Evolutionary conservation across 2,888 invertebrate species (phyloP).

Genomic region (Hydrotaea diabolus): DNA sequence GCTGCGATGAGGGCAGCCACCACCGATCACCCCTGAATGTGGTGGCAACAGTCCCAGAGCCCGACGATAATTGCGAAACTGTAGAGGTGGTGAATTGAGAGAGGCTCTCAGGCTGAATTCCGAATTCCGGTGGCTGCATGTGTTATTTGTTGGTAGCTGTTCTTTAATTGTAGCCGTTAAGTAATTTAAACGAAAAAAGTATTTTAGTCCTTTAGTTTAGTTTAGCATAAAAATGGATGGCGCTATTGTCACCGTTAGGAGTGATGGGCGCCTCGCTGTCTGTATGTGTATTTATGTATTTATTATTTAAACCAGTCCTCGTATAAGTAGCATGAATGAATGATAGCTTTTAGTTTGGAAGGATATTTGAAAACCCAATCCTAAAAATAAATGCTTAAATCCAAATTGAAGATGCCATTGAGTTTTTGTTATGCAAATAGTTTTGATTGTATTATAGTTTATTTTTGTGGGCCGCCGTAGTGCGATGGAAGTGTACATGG

Average conservation of each 20-base stretch:
- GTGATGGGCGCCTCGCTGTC: neutral
- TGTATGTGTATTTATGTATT: constrained; percentile 27
- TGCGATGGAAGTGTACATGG: too few relatives aligned
- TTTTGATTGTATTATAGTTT: neutral
- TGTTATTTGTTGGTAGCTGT: constrained; percentile 35
- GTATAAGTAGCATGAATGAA: constrained; percentile 45
- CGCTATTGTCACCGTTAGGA: neutral
- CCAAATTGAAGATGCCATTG: constrained; percentile 39
- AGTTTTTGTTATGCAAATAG: too few relatives aligned
- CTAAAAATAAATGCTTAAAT: constrained; percentile 58
- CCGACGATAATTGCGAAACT: constrained; percentile 76
- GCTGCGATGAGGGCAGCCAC: constrained; percentile 64
- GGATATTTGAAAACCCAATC: neutral
- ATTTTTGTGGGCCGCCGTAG: too few relatives aligned
- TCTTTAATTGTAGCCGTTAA: neutral
- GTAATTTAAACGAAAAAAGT: neutral
- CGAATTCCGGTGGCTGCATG: neutral
- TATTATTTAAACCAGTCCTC: constrained; percentile 4
- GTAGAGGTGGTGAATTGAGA: constrained; percentile 80
- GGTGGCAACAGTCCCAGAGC: constrained; percentile 59
- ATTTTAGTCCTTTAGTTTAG: constrained; percentile 25
- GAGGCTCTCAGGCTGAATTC: neutral
- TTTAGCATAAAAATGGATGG: constrained; percentile 9
- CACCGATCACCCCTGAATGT: constrained; percentile 30
- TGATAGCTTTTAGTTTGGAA: constrained; percentile 24